A percentile compares a stretch with the other conserved stretches of the same genome.
phyloP scores from a whole-genome alignment of 2,888 invertebrate species.

The Cerastis rubricosa region DNA sequence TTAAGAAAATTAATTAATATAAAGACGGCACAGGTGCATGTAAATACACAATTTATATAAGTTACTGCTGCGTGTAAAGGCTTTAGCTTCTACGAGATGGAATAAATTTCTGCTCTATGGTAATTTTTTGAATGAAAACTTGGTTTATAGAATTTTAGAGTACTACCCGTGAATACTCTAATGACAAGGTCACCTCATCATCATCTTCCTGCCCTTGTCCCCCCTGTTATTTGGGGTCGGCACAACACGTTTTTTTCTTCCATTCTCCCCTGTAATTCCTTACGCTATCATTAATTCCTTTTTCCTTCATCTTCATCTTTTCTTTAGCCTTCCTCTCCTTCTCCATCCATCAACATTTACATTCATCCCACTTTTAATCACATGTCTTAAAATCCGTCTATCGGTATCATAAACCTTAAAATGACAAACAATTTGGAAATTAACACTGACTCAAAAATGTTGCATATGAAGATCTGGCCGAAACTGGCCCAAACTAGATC shows the following conservation, averaged over 20 bases:
- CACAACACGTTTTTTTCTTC: too few species aligned
- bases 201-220: too few species aligned
- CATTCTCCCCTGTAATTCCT: too few species aligned
- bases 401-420: neutral
- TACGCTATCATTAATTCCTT: too few species aligned
- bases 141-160: neutral
- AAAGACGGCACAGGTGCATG: slow-evolving; percentile 43
- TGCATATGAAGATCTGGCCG: neutral
- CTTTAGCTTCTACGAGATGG: neutral
- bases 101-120: neutral
- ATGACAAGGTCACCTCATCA: neutral
- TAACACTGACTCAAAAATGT: neutral
- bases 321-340: too few species aligned
- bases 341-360: too few species aligned
- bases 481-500: neutral
- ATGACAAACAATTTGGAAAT: neutral
- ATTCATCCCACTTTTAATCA: too few species aligned
- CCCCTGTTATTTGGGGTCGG: too few species aligned
- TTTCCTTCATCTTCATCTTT: too few species aligned
- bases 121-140: neutral
- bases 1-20: slow-evolving; percentile 48
- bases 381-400: neutral
- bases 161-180: neutral
- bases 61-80: neutral
- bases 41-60: slow-evolving; percentile 28